These are phyloP conservation scores for Ianthella basta DNA, from an alignment of 37 sponge, comb jelly and placozoan genomes.

Conservation along the genomic window DNA sequence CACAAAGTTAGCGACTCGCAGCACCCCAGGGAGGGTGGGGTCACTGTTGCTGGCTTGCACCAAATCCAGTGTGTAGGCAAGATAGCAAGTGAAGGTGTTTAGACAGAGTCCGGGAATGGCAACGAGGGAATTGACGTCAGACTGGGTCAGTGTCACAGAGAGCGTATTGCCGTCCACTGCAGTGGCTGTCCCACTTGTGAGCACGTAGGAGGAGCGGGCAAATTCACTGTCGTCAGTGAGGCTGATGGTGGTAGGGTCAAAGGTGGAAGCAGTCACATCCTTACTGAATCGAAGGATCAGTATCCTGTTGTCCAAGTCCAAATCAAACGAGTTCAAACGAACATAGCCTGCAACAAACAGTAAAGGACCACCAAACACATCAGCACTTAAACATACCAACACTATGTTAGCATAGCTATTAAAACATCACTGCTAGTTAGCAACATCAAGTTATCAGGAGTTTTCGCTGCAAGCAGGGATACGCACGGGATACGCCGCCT, in stretches of 20 bases:
- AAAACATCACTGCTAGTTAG: no score
- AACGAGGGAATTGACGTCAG: not conserved
- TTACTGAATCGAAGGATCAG: not conserved
- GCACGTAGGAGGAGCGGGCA: not conserved
- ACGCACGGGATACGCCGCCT: no score
- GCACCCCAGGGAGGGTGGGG: conserved; percentile 1
- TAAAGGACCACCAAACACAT: no score
- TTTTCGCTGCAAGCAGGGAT: no score
- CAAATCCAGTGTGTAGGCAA: not conserved
- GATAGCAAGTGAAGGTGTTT: not conserved
- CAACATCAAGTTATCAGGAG: no score
- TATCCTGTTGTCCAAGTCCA: not conserved
- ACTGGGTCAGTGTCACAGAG: not conserved
- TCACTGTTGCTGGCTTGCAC: conserved; percentile 1
- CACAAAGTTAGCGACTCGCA: not conserved
- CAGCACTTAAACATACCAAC: no score
- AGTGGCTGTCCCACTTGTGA: not conserved
- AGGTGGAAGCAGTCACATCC: not conserved
- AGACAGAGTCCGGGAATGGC: not conserved
- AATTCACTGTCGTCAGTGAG: not conserved
- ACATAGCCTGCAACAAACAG: not conserved
- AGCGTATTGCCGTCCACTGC: not conserved
- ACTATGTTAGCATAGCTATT: no score
- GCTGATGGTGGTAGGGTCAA: not conserved
- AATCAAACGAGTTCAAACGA: not conserved